Conservation (phyloP, 2,888 invertebrate genomes). For the Spodoptera exigua region DNA sequence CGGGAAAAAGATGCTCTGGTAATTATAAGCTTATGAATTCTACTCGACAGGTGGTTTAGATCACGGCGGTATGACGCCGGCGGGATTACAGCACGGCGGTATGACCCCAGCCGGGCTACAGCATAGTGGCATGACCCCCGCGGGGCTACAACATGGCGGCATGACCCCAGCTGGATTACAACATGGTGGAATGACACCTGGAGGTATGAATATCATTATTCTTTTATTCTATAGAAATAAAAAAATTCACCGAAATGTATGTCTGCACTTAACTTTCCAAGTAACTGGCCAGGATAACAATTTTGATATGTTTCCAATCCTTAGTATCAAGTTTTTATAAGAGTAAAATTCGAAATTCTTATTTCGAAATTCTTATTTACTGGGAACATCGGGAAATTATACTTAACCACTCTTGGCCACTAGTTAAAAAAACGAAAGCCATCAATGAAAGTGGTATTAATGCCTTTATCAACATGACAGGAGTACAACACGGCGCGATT, state of each 20-base stretch:
- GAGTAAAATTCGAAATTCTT: too few relatives aligned
- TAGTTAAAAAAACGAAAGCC: too few relatives aligned
- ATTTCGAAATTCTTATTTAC: too few relatives aligned
- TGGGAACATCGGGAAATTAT: too few relatives aligned
- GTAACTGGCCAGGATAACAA: too few relatives aligned
- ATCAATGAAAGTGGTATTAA: background rate
- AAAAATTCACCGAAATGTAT: too few relatives aligned
- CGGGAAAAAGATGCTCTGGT: too few relatives aligned
- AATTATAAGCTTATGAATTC: background rate
- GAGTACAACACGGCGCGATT: conserved; percentile 63
- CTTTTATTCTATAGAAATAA: too few relatives aligned
- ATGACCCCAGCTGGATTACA: conserved; percentile 69
- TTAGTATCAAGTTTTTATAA: too few relatives aligned
- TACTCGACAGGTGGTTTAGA: conserved; percentile 42
- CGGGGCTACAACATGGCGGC: conserved; percentile 81
- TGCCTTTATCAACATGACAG: conserved; percentile 36
- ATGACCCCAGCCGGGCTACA: conserved; percentile 78
- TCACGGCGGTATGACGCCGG: conserved; percentile 79
- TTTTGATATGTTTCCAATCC: too few relatives aligned
- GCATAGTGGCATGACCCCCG: conserved; percentile 59
- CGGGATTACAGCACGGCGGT: conserved; percentile 76
- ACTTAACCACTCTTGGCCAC: too few relatives aligned
- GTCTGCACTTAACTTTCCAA: too few relatives aligned
- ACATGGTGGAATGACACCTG: conserved; percentile 75
- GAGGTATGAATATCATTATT: conserved; percentile 62